Evolutionary conservation across 2,797 vertebrate genomes (phyloP).

Genomic region (Dendrocincla fuliginosa): DNA sequence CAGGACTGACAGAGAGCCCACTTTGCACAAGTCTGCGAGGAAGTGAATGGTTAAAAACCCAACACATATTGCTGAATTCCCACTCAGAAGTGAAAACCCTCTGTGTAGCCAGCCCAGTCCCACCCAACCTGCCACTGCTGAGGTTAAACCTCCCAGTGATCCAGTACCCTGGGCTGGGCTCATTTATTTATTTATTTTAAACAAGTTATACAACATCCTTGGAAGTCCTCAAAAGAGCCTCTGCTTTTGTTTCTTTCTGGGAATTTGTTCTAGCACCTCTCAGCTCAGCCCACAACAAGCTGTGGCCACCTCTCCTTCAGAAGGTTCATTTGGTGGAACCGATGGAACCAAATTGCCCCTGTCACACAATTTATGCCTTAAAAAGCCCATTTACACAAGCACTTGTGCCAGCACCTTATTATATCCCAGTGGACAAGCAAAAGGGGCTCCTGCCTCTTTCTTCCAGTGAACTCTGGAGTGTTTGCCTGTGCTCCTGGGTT

Average conservation of each 20-base stretch:
- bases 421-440: neutral
- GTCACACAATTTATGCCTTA: conserved; percentile 11
- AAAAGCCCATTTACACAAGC: conserved; percentile 31
- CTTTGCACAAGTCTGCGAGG: neutral
- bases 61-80: neutral
- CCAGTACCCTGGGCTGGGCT: neutral
- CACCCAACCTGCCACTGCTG: neutral
- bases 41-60: neutral
- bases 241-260: neutral
- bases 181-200: neutral
- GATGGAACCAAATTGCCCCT: neutral
- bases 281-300: neutral
- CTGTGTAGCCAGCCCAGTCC: neutral
- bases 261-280: neutral
- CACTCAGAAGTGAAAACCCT: neutral
- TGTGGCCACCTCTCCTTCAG: neutral
- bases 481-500: conserved; percentile 8
- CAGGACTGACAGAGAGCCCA: neutral
- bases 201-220: neutral
- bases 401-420: conserved; percentile 40
- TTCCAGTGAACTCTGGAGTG: neutral
- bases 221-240: neutral
- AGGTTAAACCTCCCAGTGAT: neutral
- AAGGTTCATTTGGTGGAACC: conserved; percentile 13
- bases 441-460: conserved; percentile 31